Conservation (phyloP, 1,140 invertebrate species). For the Zaprionus taronus region DNA sequence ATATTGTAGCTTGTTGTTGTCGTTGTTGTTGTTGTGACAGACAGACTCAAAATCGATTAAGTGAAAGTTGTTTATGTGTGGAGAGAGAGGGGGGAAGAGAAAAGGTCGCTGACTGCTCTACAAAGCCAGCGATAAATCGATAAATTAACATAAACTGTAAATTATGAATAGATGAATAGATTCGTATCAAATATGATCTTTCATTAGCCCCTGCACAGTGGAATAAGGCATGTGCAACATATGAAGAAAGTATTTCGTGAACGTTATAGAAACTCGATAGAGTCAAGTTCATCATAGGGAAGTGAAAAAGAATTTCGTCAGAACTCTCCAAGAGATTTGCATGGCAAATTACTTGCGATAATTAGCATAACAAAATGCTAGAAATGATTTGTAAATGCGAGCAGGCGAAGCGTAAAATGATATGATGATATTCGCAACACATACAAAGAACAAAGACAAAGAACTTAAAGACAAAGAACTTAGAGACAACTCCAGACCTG, state of each 20-base stretch:
- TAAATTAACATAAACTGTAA: constrained; percentile 50
- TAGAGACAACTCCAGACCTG: not conserved
- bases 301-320: constrained; percentile 11
- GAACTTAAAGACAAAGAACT: not conserved
- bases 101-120: constrained; percentile 32
- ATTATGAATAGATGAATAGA: constrained; percentile 30
- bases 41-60: constrained; percentile 21
- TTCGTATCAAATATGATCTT: constrained; percentile 22
- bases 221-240: not conserved
- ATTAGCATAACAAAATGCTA: constrained; percentile 41
- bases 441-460: not conserved
- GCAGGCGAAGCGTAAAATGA: constrained; percentile 52
- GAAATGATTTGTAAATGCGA: constrained; percentile 35
- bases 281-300: too few species aligned
- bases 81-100: not conserved
- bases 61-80: constrained; percentile 36
- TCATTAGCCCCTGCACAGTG: constrained; percentile 31
- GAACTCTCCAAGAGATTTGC: constrained; percentile 30
- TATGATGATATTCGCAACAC: not conserved
- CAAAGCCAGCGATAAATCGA: constrained; percentile 21
- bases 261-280: too few species aligned
- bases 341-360: constrained; percentile 40
- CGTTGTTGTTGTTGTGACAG: not conserved
- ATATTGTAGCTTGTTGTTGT: not conserved
- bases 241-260: not conserved